Base-by-base conservation (phyloP, 37 sponge, comb jelly and placozoan species). In the Aplysina aerophoba region DNA sequence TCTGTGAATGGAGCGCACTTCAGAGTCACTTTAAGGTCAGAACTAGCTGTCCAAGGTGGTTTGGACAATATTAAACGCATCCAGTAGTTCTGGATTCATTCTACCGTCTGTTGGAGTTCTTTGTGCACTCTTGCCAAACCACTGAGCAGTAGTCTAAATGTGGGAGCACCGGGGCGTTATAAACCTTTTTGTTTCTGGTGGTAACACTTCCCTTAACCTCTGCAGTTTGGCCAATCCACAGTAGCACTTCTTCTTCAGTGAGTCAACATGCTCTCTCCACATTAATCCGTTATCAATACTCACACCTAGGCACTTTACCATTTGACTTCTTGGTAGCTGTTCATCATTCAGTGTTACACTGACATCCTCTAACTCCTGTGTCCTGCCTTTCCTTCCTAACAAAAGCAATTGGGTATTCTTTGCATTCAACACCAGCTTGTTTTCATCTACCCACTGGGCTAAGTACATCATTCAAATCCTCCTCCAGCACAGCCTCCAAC, bases 101-200 rank as follows among this genome's bases (percentile, higher is more conserved):
- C 81, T 57, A 81, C 21, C 14, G 1, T 27, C 44, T 27, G 19
- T 16, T 24, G 17, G 34, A 81, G 62, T 20, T 81, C 81, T 34
- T 59, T 17, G 62, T 33, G 41, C 81, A 81, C 57, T 81, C 81
- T 28, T 81, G 81, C 81, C 81, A 81, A 2, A 81, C 81, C 11
- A 81, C 62, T 31, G 36, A 81, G 62, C 81, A 81, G 24, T 81
- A 81, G 81, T 81, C 81, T 21, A 81, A 34, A 16, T 81, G 81
- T 21, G 81, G 81, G 1, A 81, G 31, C 15, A 81, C 62, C 33
- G 27, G 22, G 19, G 62, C 62, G 37, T 59, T 81, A 16, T 57
- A 81, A 20, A 81, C 25, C 15, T 59, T 57, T 15, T 57, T 2
- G 24, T 57, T 28, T 17, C 21, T 17, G 83, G 0, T 63, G 83